Evolutionary conservation across 1,140 invertebrate genomes (phyloP), one percentile per base, ranked within the genome.

Genomic region (Antheraea pernyi): DNA sequence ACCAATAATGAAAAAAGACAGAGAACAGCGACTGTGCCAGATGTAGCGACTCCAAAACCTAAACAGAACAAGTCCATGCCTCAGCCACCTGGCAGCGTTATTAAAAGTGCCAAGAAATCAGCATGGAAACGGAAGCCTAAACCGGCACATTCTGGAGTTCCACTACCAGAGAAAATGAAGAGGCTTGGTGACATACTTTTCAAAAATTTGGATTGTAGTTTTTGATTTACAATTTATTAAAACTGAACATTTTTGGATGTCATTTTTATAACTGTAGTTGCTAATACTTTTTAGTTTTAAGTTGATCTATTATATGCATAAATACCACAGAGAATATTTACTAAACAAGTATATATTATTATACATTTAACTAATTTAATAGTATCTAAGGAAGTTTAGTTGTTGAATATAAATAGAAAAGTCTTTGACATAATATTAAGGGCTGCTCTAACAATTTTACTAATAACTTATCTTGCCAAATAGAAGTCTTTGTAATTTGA

Each of bases 131-230:
- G 82, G 7, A 80, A 83, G 6, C 89, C 85, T 0, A 85, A 85
- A 59, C 83, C 86, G 19, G 89, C 89, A 0, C 89, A 91, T 62
- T 91, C 89, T 11, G 89, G 89, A 9, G 89, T 91, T 0, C 88
- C 89, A 8, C 82, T 88, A 0, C 89, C 89, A 7, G 88, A 89
- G 36, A 91, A 91, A 74, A 87, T 91, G 83, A 89, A 80, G 59
- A 85, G 78, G 67, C 65, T 89, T 11, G 65, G 85, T 4, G 76
- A 81, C 46, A 83, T 82, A 73, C 79, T 83, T 19, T 67, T 86
- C 7, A 63, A 81, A 59, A 77, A 85, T 48, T 71, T 75, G 6
- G 79, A 86, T 42, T 79, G 75, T 67, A 76, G 63, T 58, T 37
- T 77, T 30, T 76, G 59, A 77, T 22, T 30, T 59, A 9, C 11